Evolutionary conservation across 2,797 vertebrate species (phyloP).

Genomic region (Dendrocincla tyrannina): DNA sequence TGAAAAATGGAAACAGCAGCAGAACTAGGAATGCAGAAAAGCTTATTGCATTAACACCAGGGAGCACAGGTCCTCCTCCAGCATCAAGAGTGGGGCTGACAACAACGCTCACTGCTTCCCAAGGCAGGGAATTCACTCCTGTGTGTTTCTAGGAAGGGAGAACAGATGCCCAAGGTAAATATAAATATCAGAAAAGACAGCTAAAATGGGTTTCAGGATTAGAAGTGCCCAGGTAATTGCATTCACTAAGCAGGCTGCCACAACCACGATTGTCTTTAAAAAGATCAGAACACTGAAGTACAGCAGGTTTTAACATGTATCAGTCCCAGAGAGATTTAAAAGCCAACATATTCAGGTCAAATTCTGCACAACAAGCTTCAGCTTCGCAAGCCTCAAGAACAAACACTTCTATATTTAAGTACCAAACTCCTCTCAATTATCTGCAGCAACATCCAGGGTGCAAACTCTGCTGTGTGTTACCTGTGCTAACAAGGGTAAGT

Average conservation of each 20-base stretch:
- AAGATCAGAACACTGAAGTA: neutral
- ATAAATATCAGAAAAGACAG: neutral
- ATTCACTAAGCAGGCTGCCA: slow-evolving; percentile 13
- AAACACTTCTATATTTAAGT: slow-evolving; percentile 63
- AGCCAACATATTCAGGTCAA: slow-evolving; percentile 38
- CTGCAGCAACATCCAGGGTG: neutral
- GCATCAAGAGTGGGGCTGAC: neutral
- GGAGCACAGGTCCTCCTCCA: neutral
- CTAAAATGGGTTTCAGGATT: neutral
- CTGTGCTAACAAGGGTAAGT: neutral
- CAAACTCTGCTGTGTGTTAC: neutral
- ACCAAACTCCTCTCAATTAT: slow-evolving; percentile 3
- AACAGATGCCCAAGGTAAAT: neutral
- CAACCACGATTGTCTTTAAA: neutral
- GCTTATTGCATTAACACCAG: neutral
- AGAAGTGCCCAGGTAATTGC: neutral
- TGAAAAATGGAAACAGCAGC: slow-evolving; percentile 10
- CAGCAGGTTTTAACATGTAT: neutral
- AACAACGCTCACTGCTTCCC: neutral
- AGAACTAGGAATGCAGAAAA: neutral
- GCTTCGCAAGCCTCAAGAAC: neutral
- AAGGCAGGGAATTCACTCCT: neutral
- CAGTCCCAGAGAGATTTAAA: neutral
- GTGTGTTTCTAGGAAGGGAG: neutral
- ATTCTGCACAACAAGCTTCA: slow-evolving; percentile 20